These are phyloP conservation scores for Cranoglanis bouderius DNA, from an alignment of 2,113 vertebrate species.

Conservation along the genomic window DNA sequence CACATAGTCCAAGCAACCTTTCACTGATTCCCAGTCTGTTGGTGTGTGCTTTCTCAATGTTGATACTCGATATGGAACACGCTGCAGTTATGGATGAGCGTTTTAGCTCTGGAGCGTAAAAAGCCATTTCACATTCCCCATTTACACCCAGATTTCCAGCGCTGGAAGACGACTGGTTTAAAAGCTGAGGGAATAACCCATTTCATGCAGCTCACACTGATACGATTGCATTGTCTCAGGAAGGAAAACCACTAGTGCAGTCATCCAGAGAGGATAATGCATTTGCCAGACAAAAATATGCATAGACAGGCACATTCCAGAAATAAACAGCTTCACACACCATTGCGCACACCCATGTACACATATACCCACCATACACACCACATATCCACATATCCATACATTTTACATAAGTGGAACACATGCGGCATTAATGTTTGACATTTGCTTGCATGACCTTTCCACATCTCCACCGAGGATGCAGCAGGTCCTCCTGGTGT, in stretches of 20 bases:
- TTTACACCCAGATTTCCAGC: conserved; percentile 11
- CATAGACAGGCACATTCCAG: conserved; percentile 24
- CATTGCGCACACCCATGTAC: neutral
- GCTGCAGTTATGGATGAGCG: neutral
- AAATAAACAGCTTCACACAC: conserved; percentile 44
- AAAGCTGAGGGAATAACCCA: conserved; percentile 9
- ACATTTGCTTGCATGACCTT: conserved; percentile 52
- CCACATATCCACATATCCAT: conserved; percentile 19
- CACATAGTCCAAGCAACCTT: neutral
- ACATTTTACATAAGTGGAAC: conserved; percentile 46
- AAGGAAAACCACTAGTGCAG: conserved; percentile 29
- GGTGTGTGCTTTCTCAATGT: neutral
- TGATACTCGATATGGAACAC: neutral
- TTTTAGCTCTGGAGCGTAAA: conserved; percentile 10
- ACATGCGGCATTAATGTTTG: conserved; percentile 48
- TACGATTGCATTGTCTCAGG: conserved; percentile 49
- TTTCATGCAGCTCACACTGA: conserved; percentile 30
- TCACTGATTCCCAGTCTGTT: neutral
- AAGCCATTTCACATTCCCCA: conserved; percentile 29
- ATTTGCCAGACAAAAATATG: conserved; percentile 44
- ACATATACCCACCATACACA: neutral
- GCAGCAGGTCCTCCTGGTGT: conserved; percentile 15
- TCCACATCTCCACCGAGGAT: conserved; percentile 36
- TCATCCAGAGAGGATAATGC: conserved; percentile 38
- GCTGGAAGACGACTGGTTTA: neutral